phyloP scores from a whole-genome alignment of 2,797 vertebrate species.

The Molossus alvarezi region DNA sequence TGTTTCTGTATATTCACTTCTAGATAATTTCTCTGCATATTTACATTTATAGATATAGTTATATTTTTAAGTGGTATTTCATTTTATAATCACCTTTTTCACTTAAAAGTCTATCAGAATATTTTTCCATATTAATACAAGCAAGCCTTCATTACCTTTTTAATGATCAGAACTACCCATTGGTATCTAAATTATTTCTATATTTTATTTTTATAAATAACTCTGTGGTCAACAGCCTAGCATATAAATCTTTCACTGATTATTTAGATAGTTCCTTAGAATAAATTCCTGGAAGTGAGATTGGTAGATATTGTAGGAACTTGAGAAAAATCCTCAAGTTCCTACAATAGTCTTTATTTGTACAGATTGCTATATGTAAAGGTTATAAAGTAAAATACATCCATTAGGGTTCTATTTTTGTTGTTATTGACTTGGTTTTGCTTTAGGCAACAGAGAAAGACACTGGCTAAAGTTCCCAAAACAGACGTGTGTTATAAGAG shows the following conservation, averaged over 20 bases:
- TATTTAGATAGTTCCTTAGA: conserved; percentile 16
- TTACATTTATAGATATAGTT: background rate
- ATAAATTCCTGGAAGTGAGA: background rate
- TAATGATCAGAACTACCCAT: background rate
- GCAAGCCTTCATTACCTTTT: background rate
- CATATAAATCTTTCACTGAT: background rate
- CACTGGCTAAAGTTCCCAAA: background rate
- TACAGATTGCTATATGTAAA: background rate
- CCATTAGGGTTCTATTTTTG: background rate
- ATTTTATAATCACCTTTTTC: background rate
- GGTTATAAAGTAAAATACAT: background rate
- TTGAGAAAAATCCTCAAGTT: background rate
- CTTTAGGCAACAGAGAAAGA: background rate
- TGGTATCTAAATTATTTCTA: conserved; percentile 2
- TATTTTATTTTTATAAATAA: conserved; percentile 37
- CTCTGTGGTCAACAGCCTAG: background rate
- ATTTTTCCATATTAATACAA: background rate
- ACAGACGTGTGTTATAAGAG: background rate
- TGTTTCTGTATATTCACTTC: background rate
- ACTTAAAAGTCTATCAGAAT: background rate
- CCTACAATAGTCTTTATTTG: background rate
- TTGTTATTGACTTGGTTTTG: background rate
- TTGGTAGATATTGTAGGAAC: background rate
- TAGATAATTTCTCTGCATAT: background rate
- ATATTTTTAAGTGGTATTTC: background rate